phyloP scores from a whole-genome alignment of 1,140 invertebrate genomes.

The Belonocnema kinseyi region DNA sequence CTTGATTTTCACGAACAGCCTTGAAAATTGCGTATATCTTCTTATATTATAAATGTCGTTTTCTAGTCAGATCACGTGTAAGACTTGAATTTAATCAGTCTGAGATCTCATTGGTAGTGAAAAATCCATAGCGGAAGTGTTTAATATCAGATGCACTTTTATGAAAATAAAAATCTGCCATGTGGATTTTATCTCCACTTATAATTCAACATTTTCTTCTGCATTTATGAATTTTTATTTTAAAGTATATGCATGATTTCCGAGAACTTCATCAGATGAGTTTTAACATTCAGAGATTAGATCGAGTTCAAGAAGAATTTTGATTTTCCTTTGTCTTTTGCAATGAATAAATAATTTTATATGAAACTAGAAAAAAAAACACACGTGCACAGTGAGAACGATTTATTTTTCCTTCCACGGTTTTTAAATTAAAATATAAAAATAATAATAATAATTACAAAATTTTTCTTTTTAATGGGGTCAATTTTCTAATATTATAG shows the following conservation, averaged over 20 bases:
- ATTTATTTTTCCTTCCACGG: too few species aligned
- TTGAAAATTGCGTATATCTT: background rate
- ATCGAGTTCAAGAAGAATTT: background rate
- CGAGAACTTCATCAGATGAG: background rate
- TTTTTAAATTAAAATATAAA: too few species aligned
- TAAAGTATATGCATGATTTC: background rate
- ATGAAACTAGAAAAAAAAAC: too few species aligned
- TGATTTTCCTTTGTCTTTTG: background rate
- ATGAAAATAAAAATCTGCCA: background rate
- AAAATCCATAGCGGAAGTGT: conserved; percentile 15
- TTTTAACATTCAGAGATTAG: conserved; percentile 2
- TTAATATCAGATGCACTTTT: background rate
- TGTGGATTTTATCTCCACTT: background rate
- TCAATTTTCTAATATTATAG: too few species aligned
- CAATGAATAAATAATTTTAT: background rate
- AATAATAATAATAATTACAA: too few species aligned
- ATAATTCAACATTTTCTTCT: background rate
- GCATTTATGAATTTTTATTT: background rate
- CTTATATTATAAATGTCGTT: background rate
- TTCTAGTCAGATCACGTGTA: conserved; percentile 19
- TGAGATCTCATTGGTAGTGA: background rate
- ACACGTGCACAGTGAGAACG: too few species aligned
- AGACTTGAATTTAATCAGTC: conserved; percentile 6
- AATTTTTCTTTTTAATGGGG: too few species aligned
- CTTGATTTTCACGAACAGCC: background rate